phyloP scores from a whole-genome alignment of 1,140 invertebrate species.

The Charaxes varanes region DNA sequence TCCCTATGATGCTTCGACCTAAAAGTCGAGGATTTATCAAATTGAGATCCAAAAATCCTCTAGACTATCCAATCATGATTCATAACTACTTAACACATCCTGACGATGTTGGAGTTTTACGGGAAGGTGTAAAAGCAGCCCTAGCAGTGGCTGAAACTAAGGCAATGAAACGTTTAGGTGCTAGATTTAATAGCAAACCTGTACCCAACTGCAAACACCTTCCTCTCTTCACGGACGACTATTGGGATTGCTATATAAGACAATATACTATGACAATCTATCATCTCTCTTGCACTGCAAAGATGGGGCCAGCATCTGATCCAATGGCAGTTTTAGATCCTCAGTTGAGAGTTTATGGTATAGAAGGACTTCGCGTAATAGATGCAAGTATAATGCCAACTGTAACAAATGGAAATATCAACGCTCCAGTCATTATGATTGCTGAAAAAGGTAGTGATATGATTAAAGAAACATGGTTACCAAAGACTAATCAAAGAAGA shows the following conservation, averaged over 20 bases:
- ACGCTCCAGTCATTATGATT: constrained; percentile 94
- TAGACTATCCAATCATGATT: constrained; percentile 89
- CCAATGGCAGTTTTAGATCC: constrained; percentile 89
- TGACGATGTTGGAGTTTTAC: constrained; percentile 84
- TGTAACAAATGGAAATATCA: constrained; percentile 89
- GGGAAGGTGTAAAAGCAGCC: constrained; percentile 90
- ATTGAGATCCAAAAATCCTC: constrained; percentile 85
- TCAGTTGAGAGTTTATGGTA: constrained; percentile 83
- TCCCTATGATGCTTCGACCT: constrained; percentile 91
- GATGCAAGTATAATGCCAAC: constrained; percentile 89
- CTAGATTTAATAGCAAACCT: constrained; percentile 81
- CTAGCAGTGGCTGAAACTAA: constrained; percentile 85
- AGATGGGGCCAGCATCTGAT: constrained; percentile 88
- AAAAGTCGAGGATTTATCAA: constrained; percentile 88
- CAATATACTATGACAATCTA: constrained; percentile 93
- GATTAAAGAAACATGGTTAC: constrained; percentile 83
- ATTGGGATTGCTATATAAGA: constrained; percentile 86
- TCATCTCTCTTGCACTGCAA: constrained; percentile 87
- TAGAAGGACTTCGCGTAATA: constrained; percentile 84
- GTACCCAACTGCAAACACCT: constrained; percentile 88
- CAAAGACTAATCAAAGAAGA: constrained; percentile 42
- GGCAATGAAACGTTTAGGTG: constrained; percentile 83
- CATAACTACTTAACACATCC: constrained; percentile 92
- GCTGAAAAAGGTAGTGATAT: constrained; percentile 92
- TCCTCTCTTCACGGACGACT: constrained; percentile 85